Evolutionary conservation across 2,888 invertebrate genomes (phyloP), one percentile per base, ranked within the genome.

Genomic region (Tribolium freemani): DNA sequence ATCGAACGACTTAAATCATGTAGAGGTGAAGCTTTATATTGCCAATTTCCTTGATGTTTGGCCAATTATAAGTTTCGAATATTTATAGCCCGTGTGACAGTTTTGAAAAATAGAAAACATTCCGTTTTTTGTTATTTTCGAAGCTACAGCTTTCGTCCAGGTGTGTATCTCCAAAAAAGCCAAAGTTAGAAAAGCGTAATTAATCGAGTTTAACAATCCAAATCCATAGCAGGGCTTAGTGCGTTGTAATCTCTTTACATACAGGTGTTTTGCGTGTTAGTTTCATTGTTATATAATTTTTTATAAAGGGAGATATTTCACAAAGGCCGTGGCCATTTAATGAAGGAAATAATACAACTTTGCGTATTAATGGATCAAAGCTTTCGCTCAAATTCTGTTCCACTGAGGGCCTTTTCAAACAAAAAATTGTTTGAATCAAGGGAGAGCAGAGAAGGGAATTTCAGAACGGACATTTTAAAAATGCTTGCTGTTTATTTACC

Each of bases 41-140:
- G 56, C 67, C 66, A 71, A 66, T 71, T 66, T 54, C 64, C 66
- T 66, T 71, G 71, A 71, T 66, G 58, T 57, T 44, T 11, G 9
- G 71, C 71, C 71, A 71, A 58, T 71, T 71, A 71, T 38, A 57
- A 57, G 57, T 57, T 45, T 9, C 4, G 61, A 30, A 4, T 58
- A 58, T 58, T 58, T 45, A 11, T 58, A 58, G 58, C 20, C 5
- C 1, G 9, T 4, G 10, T 30, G 10, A 30, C 54, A 10, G n/a
- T 30, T 26, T 10, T 16, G 1, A 51, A n/a, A 30, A 54, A 21
- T 10, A 11, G n/a, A 6, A 21, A 38, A 58, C 38, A 58, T 9
- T 45, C n/a, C 21, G 5, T 51, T 20, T 51, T 51, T 51, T 57
- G 31, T 11, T 30, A 50, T 57, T 57, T 53, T 26, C 26, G 5